These are phyloP conservation scores for Bombus confusus DNA, from an alignment of 1,140 invertebrate genomes.

Conservation along the genomic window DNA sequence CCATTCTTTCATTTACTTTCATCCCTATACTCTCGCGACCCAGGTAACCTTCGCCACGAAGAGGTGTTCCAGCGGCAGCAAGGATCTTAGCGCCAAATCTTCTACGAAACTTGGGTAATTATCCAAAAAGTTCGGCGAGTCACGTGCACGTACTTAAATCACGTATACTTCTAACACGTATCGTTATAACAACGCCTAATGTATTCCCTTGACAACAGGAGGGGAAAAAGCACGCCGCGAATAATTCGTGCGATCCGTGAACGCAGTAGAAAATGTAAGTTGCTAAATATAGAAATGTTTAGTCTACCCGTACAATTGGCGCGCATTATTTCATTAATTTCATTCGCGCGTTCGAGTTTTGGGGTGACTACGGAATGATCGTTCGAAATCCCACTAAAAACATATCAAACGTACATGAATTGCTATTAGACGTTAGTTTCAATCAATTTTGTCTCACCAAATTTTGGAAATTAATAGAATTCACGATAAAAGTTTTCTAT, in stretches of 20 bases:
- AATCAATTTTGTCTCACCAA: background rate
- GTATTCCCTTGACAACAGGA: slow-evolving; percentile 57
- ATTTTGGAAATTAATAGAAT: background rate
- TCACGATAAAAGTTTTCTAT: background rate
- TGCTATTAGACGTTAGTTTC: background rate
- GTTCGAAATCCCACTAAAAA: background rate
- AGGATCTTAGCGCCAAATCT: slow-evolving; percentile 55
- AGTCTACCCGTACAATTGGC: too few relatives aligned
- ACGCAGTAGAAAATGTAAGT: slow-evolving; percentile 70
- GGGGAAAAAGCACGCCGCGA: slow-evolving; percentile 64
- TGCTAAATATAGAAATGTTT: too few relatives aligned
- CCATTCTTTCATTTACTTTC: background rate
- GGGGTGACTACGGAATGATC: background rate
- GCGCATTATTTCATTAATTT: background rate
- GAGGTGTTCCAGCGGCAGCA: slow-evolving; percentile 52
- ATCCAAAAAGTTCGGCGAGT: slow-evolving; percentile 63
- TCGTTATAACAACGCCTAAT: slow-evolving; percentile 50
- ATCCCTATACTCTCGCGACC: slow-evolving; percentile 46
- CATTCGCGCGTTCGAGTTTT: slow-evolving; percentile 31
- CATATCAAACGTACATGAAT: background rate
- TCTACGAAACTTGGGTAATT: slow-evolving; percentile 76
- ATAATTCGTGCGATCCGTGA: slow-evolving; percentile 69
- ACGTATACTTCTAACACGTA: background rate
- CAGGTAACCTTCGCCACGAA: slow-evolving; percentile 69
- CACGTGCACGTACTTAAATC: slow-evolving; percentile 47